Conservation (phyloP, 2,797 vertebrate genomes). For the Erethizon dorsatum region DNA sequence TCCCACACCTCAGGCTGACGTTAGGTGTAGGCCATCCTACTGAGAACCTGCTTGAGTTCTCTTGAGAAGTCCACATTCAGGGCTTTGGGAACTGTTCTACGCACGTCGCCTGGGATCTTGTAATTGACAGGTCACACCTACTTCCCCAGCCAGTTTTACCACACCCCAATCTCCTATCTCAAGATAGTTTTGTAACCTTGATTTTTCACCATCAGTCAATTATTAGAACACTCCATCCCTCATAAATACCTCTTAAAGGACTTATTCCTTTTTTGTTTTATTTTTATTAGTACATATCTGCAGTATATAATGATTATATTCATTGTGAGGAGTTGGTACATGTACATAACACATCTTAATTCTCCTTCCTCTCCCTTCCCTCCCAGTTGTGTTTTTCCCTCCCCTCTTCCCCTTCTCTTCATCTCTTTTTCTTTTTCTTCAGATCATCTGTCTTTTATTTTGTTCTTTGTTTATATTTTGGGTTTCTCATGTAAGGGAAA, state of each 20-base stretch:
- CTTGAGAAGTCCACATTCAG: neutral
- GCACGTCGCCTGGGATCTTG: neutral
- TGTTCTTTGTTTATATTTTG: neutral
- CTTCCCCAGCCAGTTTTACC: neutral
- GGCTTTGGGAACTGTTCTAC: neutral
- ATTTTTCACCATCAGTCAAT: constrained; percentile 11
- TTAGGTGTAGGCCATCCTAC: neutral
- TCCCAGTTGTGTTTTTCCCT: neutral
- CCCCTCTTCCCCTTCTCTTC: neutral
- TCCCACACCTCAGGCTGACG: neutral
- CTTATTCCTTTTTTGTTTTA: neutral
- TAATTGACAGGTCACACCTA: neutral
- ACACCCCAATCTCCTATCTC: neutral
- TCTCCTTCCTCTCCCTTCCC: neutral
- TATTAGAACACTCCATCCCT: neutral
- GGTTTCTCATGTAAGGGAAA: neutral
- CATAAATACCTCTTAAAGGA: constrained; percentile 27
- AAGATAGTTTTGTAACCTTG: neutral
- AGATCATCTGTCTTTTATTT: neutral
- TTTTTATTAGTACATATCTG: neutral
- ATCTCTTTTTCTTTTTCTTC: neutral
- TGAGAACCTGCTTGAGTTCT: neutral
- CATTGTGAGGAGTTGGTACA: neutral
- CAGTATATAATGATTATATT: neutral
- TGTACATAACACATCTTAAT: neutral